Evolutionary conservation across 2,888 invertebrate species (phyloP).

Genomic region (Phania funesta): DNA sequence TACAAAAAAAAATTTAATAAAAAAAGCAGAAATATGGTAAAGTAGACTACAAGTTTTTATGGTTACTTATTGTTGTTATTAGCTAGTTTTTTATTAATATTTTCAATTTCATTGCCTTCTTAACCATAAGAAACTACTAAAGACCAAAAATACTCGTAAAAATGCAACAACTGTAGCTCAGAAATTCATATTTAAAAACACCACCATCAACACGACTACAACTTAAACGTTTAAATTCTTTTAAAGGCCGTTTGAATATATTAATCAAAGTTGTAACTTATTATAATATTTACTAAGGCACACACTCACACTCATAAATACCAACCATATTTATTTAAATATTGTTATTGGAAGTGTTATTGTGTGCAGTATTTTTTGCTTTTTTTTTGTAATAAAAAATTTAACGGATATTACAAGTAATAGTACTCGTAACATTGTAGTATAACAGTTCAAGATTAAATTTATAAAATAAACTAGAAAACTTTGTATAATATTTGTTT

Average conservation of each 20-base stretch:
- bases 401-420: slow-evolving; percentile 61
- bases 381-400: slow-evolving; percentile 19
- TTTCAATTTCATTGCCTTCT: slow-evolving; percentile 64
- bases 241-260: slow-evolving; percentile 68
- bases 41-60: slow-evolving; percentile 33
- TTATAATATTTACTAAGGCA: not conserved
- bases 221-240: slow-evolving; percentile 67
- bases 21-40: slow-evolving; percentile 1
- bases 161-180: not conserved
- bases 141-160: slow-evolving; percentile 53
- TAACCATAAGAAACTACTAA: slow-evolving; percentile 15
- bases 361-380: not conserved
- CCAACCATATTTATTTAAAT: not conserved
- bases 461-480: not conserved
- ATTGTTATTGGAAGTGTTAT: not conserved
- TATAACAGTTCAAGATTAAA: slow-evolving; percentile 36
- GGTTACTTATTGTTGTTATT: slow-evolving; percentile 30
- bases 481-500: not conserved
- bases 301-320: not conserved
- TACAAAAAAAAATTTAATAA: slow-evolving; percentile 23
- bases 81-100: slow-evolving; percentile 56
- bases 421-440: slow-evolving; percentile 35
- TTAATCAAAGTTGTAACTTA: slow-evolving; percentile 5
- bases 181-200: not conserved
- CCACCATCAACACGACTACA: slow-evolving; percentile 21